Percentiles rank a stretch among this genome's conserved stretches.
Conservation (phyloP, 2,888 invertebrate species). For the Sicus ferrugineus region DNA sequence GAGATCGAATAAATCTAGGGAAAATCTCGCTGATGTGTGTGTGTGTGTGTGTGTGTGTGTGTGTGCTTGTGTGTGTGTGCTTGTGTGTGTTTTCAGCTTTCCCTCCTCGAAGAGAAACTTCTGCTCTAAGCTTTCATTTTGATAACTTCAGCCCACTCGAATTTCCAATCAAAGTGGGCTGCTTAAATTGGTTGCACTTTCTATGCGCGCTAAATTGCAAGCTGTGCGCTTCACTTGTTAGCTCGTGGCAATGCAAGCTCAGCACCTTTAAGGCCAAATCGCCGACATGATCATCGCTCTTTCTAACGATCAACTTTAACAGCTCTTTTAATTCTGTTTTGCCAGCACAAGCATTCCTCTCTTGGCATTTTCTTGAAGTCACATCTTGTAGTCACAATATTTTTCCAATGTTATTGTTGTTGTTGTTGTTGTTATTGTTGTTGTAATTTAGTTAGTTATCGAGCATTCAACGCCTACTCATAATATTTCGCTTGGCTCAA, state of each 20-base stretch:
- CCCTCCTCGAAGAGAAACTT: neutral
- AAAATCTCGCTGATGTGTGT: too few relatives aligned
- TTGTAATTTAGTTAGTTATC: constrained; percentile 55
- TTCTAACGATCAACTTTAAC: neutral
- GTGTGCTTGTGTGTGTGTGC: too few relatives aligned
- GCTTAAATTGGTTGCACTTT: neutral
- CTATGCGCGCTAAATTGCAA: neutral
- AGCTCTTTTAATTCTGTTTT: neutral
- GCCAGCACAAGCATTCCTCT: too few relatives aligned
- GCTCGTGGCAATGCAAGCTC: neutral
- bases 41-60: too few relatives aligned
- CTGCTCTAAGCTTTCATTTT: constrained; percentile 3
- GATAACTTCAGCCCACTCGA: constrained; percentile 2
- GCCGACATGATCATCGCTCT: neutral
- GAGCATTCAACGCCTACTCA: constrained; percentile 58
- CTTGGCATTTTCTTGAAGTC: too few relatives aligned
- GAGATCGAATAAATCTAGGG: too few relatives aligned
- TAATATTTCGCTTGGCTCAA: constrained; percentile 34
- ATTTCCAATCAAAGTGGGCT: neutral
- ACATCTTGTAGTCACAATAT: too few relatives aligned
- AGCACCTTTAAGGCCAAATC: neutral
- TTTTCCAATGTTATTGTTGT: too few relatives aligned
- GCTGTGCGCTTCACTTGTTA: neutral
- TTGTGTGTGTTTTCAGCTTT: too few relatives aligned
- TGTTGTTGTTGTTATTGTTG: too few relatives aligned